Base-by-base conservation (phyloP, 2,888 invertebrate genomes). In the Spisula solida region DNA sequence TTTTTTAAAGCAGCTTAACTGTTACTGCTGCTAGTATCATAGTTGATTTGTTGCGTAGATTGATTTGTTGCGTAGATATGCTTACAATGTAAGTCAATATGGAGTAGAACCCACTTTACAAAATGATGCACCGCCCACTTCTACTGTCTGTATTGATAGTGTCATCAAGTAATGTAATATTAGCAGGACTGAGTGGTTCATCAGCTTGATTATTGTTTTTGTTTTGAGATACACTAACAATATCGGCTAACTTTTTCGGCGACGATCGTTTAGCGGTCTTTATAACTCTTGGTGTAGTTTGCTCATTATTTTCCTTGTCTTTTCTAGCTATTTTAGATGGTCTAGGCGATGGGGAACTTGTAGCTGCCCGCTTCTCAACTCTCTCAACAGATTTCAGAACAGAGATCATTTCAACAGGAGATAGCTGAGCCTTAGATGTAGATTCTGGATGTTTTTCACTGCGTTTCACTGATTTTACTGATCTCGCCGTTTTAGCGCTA, bases 61-160 rank as follows among this genome's bases (percentile, higher is more conserved):
- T 16, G 4, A 12, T 51, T 51, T 51, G 12, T 51, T 51, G 51
- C 51, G 51, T 51, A 51, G 51, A 51, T 51, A 10, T n/a, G n/a
- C 51, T 10, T 51, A 8, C 51, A 51, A 51, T 51, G 51, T 51
- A 16, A 16, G 51, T 12, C 51, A 10, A 16, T 51, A 51, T 51
- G 51, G 18, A 60, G 25, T 20, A 60, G 60, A 20, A 60, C 18
- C 55, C 25, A 20, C 14, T 70, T 88, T 86, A 92, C 80, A 92
- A 85, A 31, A 92, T 92, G 47, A 81, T 84, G 86, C 92, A 92
- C 75, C 91, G 47, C n/a, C 88, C 47, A 84, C 92, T 91, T 56
- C 91, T 60, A 81, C 92, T 92, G 78, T 92, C 92, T 25, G 91
- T 88, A 47, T 87, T 85, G 8, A 92, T 78, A 16, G 92, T 91